Base-by-base conservation (phyloP, 2,797 vertebrate species). In the Pangasius macronema region DNA sequence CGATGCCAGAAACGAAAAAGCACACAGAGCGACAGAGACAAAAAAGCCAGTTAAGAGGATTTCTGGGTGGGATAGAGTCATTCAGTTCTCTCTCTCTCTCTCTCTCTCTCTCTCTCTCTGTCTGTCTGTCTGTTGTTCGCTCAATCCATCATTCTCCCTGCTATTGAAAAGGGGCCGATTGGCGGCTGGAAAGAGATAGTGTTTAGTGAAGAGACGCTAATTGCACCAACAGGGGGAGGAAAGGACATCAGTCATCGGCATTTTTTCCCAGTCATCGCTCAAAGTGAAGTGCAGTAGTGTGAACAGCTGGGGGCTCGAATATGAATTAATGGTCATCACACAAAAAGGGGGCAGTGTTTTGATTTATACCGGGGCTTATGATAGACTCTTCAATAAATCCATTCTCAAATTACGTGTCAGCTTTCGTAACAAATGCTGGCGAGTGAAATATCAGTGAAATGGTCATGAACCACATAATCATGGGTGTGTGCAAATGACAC, bases 221-320 rank as follows among this genome's bases (percentile, higher is more conserved):
- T 89, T 89, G 86, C 86, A 84, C 80, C 82, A 79, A 83, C 80
- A 86, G 84, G 82, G 84, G 67, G 72, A 57, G 86, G 86, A 85
- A 49, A 85, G 84, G 59, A 83, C 87, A 86, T 83, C 87, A 85
- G 82, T 88, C 87, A 85, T 51, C 6, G 4, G 18, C 22, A n/a
- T n/a, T 82, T 59, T 85, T 85, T 57, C 5, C 68, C 59, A 61
- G 57, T 68, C 81, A 82, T 84, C 51, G 8, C 59, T 90, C 82
- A 89, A 72, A 86, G 85, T 82, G 83, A 84, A 87, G 76, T 73
- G 72, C 63, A 70, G 63, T 72, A 59, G 85, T 87, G 83, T 89
- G 88, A 91, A 91, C 88, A 89, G 83, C 88, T 89, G 90, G 83
- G 79, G 85, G 87, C 87, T 85, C 72, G 73, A 88, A 88, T 89